Evolutionary conservation across 2,113 vertebrate species (phyloP), one percentile per base, ranked within the genome.

Genomic region (Rhipidura dahli): DNA sequence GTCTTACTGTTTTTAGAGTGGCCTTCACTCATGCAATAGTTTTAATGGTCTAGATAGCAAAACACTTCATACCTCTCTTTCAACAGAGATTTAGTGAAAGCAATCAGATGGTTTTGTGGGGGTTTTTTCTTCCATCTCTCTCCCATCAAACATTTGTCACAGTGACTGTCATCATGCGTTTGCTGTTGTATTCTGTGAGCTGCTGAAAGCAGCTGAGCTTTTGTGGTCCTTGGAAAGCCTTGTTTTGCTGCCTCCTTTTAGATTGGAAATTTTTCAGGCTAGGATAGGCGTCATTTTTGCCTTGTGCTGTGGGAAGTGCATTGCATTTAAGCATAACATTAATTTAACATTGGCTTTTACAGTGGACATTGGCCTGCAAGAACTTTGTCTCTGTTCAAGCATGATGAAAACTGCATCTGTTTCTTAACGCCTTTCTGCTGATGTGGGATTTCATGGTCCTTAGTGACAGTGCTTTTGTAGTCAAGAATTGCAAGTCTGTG

Each of bases 1-100:
- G 86, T 97, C 96, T 97, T 97, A 95, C 91, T 96, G 92, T 97
- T 98, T 94, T 97, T 96, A 94, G 61, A 94, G 83, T 97, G 95
- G 93, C 93, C 92, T 98, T 97, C 23, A 47, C 80, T 97, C 96
- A 71, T 95, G 89, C 95, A 93, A 75, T 87, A 83, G 86, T 94
- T 96, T 93, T 95, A 96, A 71, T 96, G 86, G 91, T 94, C 88
- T 87, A 94, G 93, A 96, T 95, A 80, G 82, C 85, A 95, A 95
- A 96, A 89, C 78, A 93, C 53, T 97, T 80, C 87, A 49, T 97
- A 92, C 61, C 76, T 94, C 93, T 92, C 64, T 92, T 94, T 96
- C 69, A 89, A 61, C 64, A 94, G 87, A 77, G 79, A 89, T 94
- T 96, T 86, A 69, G 82, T 94, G 95, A 95, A 97, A 96, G 79